Percentiles rank a stretch among this genome's conserved stretches.
phyloP scores from a whole-genome alignment of 1,140 invertebrate species.

The Polypedilum vanderplanki region DNA sequence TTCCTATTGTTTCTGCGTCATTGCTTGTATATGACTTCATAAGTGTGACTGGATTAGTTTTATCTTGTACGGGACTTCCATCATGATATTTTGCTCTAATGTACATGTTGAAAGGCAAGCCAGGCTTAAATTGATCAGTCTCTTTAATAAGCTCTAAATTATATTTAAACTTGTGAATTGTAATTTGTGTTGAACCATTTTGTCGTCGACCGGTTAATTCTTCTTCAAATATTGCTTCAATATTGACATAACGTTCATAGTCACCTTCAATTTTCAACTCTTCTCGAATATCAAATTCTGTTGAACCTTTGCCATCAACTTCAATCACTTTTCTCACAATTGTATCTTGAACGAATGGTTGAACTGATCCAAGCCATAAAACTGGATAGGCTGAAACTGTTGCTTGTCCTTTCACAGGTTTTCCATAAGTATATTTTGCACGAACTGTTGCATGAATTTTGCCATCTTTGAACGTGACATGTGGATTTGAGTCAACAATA shows the following conservation, averaged over 20 bases:
- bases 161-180: slow-evolving; percentile 70
- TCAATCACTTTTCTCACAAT: slow-evolving; percentile 66
- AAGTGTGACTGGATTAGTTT: slow-evolving; percentile 55
- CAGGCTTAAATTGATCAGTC: slow-evolving; percentile 79
- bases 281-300: slow-evolving; percentile 67
- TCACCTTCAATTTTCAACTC: slow-evolving; percentile 65
- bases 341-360: slow-evolving; percentile 42
- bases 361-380: slow-evolving; percentile 35
- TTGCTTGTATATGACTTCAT: slow-evolving; percentile 46
- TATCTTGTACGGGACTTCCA: slow-evolving; percentile 57
- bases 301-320: slow-evolving; percentile 67
- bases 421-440: slow-evolving; percentile 63
- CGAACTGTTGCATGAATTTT: slow-evolving; percentile 68
- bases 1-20: slow-evolving; percentile 53
- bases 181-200: slow-evolving; percentile 60
- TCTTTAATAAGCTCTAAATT: slow-evolving; percentile 73
- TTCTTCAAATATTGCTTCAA: slow-evolving; percentile 73
- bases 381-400: slow-evolving; percentile 55
- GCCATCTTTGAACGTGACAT: slow-evolving; percentile 71
- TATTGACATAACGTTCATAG: slow-evolving; percentile 60
- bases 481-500: slow-evolving; percentile 67
- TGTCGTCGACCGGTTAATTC: slow-evolving; percentile 65
- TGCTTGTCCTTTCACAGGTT: slow-evolving; percentile 68
- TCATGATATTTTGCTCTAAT: slow-evolving; percentile 69
- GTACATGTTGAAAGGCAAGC: slow-evolving; percentile 69